Conservation (phyloP, 2,113 vertebrate species). For the Channa argus region DNA sequence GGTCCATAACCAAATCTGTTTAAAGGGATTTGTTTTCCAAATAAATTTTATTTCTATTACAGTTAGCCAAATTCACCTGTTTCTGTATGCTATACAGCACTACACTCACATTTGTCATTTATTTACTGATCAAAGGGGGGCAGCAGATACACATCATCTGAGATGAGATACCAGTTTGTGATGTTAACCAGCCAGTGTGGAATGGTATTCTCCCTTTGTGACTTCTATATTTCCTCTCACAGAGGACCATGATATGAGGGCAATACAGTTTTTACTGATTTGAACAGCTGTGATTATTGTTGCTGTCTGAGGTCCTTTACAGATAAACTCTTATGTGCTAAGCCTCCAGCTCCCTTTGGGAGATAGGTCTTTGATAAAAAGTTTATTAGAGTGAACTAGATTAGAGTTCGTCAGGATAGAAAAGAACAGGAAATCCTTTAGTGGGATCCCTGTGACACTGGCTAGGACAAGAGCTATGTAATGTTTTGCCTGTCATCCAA, state of each 20-base stretch:
- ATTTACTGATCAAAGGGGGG: slow-evolving; percentile 47
- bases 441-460: background rate
- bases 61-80: no score
- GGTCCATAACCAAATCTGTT: no score
- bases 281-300: background rate
- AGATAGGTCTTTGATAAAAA: background rate
- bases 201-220: background rate
- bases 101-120: background rate
- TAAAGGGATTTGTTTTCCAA: no score
- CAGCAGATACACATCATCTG: slow-evolving; percentile 49
- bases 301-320: background rate
- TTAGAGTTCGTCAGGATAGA: background rate
- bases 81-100: no score
- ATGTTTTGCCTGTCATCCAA: no score
- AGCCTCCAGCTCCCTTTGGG: background rate
- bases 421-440: background rate
- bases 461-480: background rate
- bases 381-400: background rate
- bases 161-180: background rate
- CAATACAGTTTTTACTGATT: background rate
- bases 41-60: no score
- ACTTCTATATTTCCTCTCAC: background rate
- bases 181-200: background rate
- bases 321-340: background rate
- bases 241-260: background rate